Evolutionary conservation across 37 sponge, comb jelly and placozoan species (phyloP).

Genomic region (Cladorhizidae sp.): DNA sequence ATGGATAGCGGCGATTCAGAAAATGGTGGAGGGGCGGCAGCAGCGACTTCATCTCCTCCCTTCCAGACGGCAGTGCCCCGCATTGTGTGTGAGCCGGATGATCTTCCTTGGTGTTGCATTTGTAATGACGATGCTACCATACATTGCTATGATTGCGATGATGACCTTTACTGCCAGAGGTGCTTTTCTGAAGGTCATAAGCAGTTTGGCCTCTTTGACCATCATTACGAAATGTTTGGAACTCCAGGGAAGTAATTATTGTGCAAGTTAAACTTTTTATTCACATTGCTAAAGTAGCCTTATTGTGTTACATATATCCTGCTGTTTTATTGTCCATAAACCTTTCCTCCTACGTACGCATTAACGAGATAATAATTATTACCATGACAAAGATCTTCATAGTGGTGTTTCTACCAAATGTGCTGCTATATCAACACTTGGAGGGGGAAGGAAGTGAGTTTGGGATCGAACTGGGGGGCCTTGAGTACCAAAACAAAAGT

Average conservation of each 20-base stretch:
- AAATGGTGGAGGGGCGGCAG: neutral
- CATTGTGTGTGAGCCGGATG: constrained; percentile 13
- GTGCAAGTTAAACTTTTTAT: neutral
- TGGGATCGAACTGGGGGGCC: too few relatives aligned
- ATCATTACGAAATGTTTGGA: constrained; percentile 59
- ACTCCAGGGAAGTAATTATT: neutral
- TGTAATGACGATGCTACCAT: constrained; percentile 90
- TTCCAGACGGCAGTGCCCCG: neutral
- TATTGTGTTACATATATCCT: neutral
- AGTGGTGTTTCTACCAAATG: too few relatives aligned
- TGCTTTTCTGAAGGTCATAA: constrained; percentile 93
- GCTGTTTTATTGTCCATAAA: too few relatives aligned
- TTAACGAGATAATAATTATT: too few relatives aligned
- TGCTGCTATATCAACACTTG: too few relatives aligned
- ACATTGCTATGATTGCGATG: constrained; percentile 86
- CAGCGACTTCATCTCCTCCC: neutral
- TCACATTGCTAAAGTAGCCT: neutral
- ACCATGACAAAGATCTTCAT: too few relatives aligned
- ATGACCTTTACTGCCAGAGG: constrained; percentile 88
- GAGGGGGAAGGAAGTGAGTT: too few relatives aligned
- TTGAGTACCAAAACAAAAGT: too few relatives aligned
- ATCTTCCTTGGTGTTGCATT: constrained; percentile 96
- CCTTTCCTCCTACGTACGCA: too few relatives aligned
- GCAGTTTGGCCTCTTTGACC: constrained; percentile 81
- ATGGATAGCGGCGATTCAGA: neutral